Evolutionary conservation across 2,888 invertebrate species (phyloP).

Genomic region (Scrobipalpa costella): DNA sequence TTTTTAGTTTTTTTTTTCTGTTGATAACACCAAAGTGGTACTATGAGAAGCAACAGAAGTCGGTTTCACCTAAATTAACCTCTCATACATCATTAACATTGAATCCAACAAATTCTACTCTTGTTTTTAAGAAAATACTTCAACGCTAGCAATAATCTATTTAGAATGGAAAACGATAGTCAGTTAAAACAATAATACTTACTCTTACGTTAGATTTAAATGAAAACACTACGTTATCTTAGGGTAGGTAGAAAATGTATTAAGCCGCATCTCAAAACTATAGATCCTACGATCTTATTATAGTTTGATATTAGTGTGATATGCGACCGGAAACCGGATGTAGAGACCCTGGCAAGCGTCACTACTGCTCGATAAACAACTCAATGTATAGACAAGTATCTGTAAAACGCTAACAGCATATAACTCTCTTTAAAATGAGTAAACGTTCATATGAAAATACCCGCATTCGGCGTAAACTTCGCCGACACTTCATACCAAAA

Average conservation of each 20-base stretch:
- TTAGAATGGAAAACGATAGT: conserved; percentile 32
- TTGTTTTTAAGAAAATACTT: conserved; percentile 28
- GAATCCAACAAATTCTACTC: conserved; percentile 34
- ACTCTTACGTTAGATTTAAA: conserved; percentile 42
- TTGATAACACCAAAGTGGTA: background rate
- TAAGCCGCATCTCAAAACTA: conserved; percentile 52
- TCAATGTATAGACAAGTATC: conserved; percentile 13
- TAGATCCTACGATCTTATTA: conserved; percentile 41
- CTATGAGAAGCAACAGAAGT: conserved; percentile 3
- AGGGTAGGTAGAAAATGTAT: conserved; percentile 48
- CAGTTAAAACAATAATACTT: conserved; percentile 30
- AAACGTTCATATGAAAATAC: conserved; percentile 69
- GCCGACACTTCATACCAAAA: conserved; percentile 52
- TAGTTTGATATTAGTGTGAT: conserved; percentile 29
- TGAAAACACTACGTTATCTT: conserved; percentile 48
- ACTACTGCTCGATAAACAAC: conserved; percentile 10
- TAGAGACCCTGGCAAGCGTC: conserved; percentile 13
- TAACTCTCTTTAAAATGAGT: conserved; percentile 47
- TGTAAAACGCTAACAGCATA: conserved; percentile 26
- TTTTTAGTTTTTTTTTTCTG: no score
- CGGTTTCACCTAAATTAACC: conserved; percentile 31
- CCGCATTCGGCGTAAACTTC: conserved; percentile 47
- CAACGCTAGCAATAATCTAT: conserved; percentile 31
- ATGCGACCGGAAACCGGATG: conserved; percentile 26
- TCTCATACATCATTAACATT: conserved; percentile 36